Evolutionary conservation across 1,140 invertebrate genomes (phyloP), one percentile per base, ranked within the genome.

Genomic region (Lasioglossum albipes): DNA sequence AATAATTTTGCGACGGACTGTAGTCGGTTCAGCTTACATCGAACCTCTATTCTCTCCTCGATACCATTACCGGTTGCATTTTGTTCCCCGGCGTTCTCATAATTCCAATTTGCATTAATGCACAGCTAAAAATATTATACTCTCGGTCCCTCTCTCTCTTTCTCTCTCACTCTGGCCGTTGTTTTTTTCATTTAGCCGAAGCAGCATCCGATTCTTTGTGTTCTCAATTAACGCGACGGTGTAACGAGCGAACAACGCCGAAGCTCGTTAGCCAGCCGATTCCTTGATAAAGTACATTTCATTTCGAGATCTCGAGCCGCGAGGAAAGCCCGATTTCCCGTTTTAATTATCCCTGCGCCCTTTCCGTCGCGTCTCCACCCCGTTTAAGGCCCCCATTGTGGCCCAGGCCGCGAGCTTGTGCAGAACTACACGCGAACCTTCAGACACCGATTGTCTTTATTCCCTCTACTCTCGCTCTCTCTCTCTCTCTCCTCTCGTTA

Each of bases 211-310:
- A 77, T 61, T 67, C 54, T 69, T 69, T 69, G 41, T 22, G 18
- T 18, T 61, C 66, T 69, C 66, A 61, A 77, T 69, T 77, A 77
- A 54, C 52, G 41, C 27, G 54, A 57, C 22, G 36, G 75, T 41
- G n/a, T 77, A 77, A 77, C 75, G 65, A 76, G 41, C 64, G 64
- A 66, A 66, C 36, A 41, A 41, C 64, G 64, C 18, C 18, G 41
- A 16, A 36, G 42, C 52, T 77, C 67, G 75, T 62, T 69, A 70
- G 54, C 10, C 41, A 20, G 9, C 54, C 42, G 57, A 70, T 77
- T 49, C 57, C 54, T 70, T 22, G 54, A 70, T 49, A 49, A 62
- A 70, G 69, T 27, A 68, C 66, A 61, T 65, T 66, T 66, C 41
- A 66, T 66, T 66, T n/a, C 36, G 64, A 36, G 64, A 10, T 70